Base-by-base conservation (phyloP, 2,888 invertebrate genomes). In the Arctia plantaginis region DNA sequence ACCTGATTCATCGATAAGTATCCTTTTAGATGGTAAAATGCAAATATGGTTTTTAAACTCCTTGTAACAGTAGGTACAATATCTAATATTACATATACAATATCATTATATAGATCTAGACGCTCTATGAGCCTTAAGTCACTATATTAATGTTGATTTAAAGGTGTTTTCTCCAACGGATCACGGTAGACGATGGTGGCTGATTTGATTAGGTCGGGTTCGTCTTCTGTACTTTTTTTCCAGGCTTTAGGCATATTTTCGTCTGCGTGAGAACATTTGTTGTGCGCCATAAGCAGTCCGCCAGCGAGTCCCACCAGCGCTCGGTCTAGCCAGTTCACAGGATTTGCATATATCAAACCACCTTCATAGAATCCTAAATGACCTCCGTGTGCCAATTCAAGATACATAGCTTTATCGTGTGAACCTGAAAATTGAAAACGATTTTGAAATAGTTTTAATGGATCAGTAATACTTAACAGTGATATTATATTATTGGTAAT, bases 351-450 rank as follows among this genome's bases (percentile, higher is more conserved):
- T 1, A 99, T 90, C 41, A 98, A 93, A 30, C 98, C 98, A 18
- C 99, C 99, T 93, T 99, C 99, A 91, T 99, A 99, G 93, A 98
- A 99, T 33, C 99, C 99, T 81, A 99, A 96, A 93, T 99, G 99
- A 7, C 99, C 99, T 20, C 99, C 99, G 91, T 99, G 99, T 18
- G 98, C 97, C 39, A 98, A 94, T 90, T 98, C 98, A 73, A 99
- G 94, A 89, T 97, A 98, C 84, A 98, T 96, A 6, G 96, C 96
- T 85, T 97, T 97, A 70, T 96, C 96, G 76, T 96, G 97, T 15
- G 96, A 96, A 82, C 95, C 98, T 98, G 92, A 90, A 90, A 75
- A 47, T 44, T n/a, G 1, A 69, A 69, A 67, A 23, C 30, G 13
- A 55, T 2, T 33, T 66, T 39, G n/a, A n/a, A 47, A 51, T n/a